Percentiles rank a stretch among this genome's conserved stretches.
Evolutionary conservation across 2,113 vertebrate species (phyloP).

Genomic region (Tyto alba): DNA sequence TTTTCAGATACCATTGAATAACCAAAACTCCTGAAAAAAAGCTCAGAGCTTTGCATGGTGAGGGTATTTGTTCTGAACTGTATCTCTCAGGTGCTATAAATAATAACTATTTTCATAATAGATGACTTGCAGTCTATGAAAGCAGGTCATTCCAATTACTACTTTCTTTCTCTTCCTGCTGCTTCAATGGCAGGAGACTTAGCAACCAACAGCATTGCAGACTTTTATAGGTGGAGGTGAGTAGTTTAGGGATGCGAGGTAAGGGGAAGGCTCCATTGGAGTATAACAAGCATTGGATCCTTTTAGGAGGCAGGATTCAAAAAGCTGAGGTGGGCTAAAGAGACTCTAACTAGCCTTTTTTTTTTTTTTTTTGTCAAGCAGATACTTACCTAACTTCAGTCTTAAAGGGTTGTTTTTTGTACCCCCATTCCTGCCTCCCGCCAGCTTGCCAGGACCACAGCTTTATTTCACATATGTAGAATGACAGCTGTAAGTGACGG

Average conservation of each 20-base stretch:
- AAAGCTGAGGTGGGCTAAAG: neutral
- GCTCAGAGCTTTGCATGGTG: neutral
- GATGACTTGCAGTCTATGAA: slow-evolving; percentile 28
- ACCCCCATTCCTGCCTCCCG: neutral
- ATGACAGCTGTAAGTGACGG: neutral
- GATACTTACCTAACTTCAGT: neutral
- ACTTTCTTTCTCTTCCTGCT: neutral
- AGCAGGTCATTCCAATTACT: slow-evolving; percentile 27
- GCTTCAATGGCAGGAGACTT: neutral
- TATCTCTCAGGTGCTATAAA: slow-evolving; percentile 8
- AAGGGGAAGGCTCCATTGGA: neutral
- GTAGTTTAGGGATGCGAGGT: neutral
- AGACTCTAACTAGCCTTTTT: neutral
- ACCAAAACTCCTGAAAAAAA: neutral
- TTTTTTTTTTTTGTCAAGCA: neutral
- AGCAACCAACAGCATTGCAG: neutral
- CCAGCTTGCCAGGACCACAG: neutral
- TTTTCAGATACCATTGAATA: neutral
- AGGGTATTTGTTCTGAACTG: neutral
- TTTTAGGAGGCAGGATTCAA: neutral
- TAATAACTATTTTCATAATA: slow-evolving; percentile 41
- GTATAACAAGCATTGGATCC: neutral
- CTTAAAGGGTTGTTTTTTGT: neutral
- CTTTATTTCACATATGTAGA: neutral
- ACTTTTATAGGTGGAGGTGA: neutral